Evolutionary conservation across 1,140 invertebrate genomes (phyloP).

Genomic region (Eubasilissa regina): DNA sequence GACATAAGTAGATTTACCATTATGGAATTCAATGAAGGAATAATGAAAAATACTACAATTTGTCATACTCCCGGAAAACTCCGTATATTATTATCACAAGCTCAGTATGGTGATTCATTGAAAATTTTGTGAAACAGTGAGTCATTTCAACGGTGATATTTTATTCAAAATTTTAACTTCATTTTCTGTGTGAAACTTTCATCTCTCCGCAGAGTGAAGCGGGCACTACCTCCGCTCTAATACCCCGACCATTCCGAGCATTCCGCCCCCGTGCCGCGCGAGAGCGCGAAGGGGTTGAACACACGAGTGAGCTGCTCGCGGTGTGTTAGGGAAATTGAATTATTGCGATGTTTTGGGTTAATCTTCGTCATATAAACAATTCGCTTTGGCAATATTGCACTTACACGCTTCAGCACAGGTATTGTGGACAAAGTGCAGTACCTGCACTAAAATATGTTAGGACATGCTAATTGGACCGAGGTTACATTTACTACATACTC

Average conservation of each 20-base stretch:
- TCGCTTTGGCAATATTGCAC: too few species aligned
- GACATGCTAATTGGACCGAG: too few species aligned
- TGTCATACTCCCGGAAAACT: too few species aligned
- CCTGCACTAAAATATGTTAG: too few species aligned
- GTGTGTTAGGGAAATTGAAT: background rate
- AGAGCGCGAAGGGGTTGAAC: constrained; percentile 26
- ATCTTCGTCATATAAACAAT: background rate
- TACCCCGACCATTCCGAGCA: constrained; percentile 35
- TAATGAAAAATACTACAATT: too few species aligned
- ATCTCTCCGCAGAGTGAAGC: constrained; percentile 25
- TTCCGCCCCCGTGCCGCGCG: constrained; percentile 18
- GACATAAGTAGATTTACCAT: too few species aligned
- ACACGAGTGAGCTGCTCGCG: constrained; percentile 1
- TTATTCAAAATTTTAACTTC: constrained; percentile 57
- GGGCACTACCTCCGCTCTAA: constrained; percentile 49
- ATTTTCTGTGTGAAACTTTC: constrained; percentile 53
- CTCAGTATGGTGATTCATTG: background rate
- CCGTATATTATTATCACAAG: background rate
- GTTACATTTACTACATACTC: too few species aligned
- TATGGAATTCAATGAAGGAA: too few species aligned
- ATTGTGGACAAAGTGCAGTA: too few species aligned
- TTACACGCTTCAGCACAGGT: too few species aligned
- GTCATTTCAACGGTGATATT: constrained; percentile 53
- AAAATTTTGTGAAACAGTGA: constrained; percentile 38
- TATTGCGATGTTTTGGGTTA: background rate